Conservation (phyloP, 64 coral and sea anemone species). For the Platygyra sinensis region DNA sequence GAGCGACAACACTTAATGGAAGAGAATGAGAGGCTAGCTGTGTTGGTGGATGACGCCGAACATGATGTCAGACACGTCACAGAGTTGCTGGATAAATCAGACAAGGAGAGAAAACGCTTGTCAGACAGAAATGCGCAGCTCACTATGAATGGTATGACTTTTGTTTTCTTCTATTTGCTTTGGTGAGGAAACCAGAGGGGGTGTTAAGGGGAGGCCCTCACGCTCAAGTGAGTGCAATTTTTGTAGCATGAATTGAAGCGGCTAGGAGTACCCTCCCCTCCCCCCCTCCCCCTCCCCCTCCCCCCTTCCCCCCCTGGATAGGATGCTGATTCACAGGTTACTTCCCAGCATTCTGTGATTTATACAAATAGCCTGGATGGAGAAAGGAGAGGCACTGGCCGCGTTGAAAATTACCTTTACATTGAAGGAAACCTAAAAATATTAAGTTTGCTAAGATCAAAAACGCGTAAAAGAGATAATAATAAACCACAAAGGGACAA, state of each 20-base stretch:
- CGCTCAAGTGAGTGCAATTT: too few species aligned
- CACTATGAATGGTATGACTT: constrained; percentile 74
- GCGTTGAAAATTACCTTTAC: too few species aligned
- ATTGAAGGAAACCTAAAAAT: too few species aligned
- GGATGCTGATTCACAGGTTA: not conserved
- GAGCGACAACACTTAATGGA: constrained; percentile 91
- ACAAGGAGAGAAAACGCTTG: constrained; percentile 80
- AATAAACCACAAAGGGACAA: too few species aligned
- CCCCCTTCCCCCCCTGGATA: too few species aligned
- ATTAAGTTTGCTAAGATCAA: too few species aligned
- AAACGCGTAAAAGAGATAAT: too few species aligned
- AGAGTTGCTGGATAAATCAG: constrained; percentile 86
- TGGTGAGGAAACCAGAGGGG: not conserved
- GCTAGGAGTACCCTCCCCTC: too few species aligned
- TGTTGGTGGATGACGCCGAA: constrained; percentile 67
- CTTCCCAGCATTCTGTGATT: not conserved
- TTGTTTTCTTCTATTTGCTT: not conserved
- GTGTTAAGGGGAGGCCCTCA: not conserved
- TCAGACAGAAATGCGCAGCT: constrained; percentile 93
- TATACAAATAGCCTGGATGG: too few species aligned
- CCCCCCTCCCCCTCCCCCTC: too few species aligned
- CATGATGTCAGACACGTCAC: constrained; percentile 65
- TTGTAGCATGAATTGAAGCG: too few species aligned
- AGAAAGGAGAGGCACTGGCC: too few species aligned
- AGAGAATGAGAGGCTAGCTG: constrained; percentile 86